phyloP scores from a whole-genome alignment of 2,113 vertebrate genomes.

The Sebastes schlegelii region DNA sequence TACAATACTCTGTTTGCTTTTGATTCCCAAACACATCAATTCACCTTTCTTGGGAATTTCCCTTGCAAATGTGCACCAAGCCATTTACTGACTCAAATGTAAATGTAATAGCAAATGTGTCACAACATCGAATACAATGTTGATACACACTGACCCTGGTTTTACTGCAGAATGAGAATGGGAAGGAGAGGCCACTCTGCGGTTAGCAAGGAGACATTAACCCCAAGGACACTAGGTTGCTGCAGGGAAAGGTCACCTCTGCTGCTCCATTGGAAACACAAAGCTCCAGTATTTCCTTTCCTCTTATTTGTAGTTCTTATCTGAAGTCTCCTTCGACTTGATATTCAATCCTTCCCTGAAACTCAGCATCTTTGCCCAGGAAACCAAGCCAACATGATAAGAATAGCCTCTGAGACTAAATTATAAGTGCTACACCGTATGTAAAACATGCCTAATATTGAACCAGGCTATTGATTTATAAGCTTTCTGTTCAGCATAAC shows the following conservation, averaged over 20 bases:
- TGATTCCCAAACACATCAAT: not conserved
- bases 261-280: conserved; percentile 35
- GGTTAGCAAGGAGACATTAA: conserved; percentile 44
- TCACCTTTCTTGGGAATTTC: not conserved
- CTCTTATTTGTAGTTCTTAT: conserved; percentile 50
- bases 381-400: conserved; percentile 36
- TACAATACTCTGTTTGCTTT: not conserved
- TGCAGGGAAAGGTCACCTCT: conserved; percentile 64
- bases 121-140: not conserved
- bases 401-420: conserved; percentile 43
- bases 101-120: not conserved
- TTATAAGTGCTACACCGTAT: not conserved
- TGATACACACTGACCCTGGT: not conserved
- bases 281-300: conserved; percentile 38
- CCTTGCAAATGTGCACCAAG: conserved; percentile 11
- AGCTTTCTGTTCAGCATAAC: not conserved
- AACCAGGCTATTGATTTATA: conserved; percentile 39
- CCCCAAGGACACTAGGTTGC: conserved; percentile 42
- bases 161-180: conserved; percentile 21
- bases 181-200: conserved; percentile 7
- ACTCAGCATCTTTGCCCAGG: conserved; percentile 11
- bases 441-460: conserved; percentile 5
- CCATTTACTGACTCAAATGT: not conserved
- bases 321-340: conserved; percentile 33
- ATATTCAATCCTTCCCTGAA: conserved; percentile 44